phyloP scores from a whole-genome alignment of 2,888 invertebrate species.

The Hoplodrina blanda region DNA sequence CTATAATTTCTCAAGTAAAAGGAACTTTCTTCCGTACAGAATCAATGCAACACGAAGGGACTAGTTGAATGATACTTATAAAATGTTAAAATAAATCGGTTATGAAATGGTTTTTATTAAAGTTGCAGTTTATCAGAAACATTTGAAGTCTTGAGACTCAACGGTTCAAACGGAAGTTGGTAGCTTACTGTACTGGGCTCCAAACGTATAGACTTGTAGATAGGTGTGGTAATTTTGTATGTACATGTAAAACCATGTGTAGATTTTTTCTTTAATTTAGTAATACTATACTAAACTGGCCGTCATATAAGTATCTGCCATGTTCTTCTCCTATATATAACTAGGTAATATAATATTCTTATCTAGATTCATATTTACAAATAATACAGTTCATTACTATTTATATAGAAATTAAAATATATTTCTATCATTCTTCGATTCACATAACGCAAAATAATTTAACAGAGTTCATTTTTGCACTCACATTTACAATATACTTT shows the following conservation, averaged over 20 bases:
- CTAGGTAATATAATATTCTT: conserved; percentile 92
- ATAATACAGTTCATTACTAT: conserved; percentile 91
- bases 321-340: conserved; percentile 91
- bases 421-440: conserved; percentile 91
- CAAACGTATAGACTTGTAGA: conserved; percentile 73
- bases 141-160: conserved; percentile 27
- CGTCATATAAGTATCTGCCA: conserved; percentile 93
- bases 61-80: conserved; percentile 50
- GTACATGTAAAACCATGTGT: conserved; percentile 91
- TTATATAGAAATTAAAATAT: conserved; percentile 90
- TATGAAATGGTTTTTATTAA: conserved; percentile 9
- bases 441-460: conserved; percentile 91
- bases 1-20: conserved; percentile 41
- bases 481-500: conserved; percentile 90
- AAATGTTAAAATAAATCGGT: conserved; percentile 15
- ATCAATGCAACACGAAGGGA: conserved; percentile 49
- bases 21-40: conserved; percentile 53
- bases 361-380: conserved; percentile 91
- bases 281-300: conserved; percentile 94
- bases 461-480: conserved; percentile 91
- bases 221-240: conserved; percentile 82
- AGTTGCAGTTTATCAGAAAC: conserved; percentile 7
- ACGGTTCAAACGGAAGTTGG: conserved; percentile 44
- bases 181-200: conserved; percentile 75
- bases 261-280: conserved; percentile 89